phyloP scores from a whole-genome alignment of 2,888 invertebrate species.

The Isoperla grammatica region DNA sequence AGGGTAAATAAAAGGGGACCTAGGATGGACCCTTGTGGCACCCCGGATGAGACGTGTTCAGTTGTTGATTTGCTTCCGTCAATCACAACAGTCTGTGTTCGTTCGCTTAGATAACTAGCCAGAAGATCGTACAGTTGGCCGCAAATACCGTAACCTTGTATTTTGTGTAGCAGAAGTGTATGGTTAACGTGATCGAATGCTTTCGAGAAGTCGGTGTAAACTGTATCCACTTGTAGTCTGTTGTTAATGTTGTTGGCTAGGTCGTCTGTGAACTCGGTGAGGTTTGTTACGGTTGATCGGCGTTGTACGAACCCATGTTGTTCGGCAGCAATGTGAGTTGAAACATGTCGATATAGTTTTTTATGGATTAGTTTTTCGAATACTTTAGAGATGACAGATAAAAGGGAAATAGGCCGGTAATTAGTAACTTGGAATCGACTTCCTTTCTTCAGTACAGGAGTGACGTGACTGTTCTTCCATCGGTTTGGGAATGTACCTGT shows the following conservation, averaged over 20 bases:
- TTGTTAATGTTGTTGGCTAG: background rate
- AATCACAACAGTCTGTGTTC: constrained; percentile 3
- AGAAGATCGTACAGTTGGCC: background rate
- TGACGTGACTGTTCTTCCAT: background rate
- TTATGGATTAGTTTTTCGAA: background rate
- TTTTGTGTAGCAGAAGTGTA: background rate
- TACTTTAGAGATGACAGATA: background rate
- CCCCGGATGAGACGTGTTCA: background rate
- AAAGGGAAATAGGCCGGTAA: background rate
- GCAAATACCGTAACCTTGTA: background rate
- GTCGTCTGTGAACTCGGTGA: background rate
- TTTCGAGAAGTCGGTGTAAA: constrained; percentile 1
- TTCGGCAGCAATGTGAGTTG: background rate
- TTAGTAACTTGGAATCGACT: background rate
- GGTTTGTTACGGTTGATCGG: background rate
- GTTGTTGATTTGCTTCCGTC: background rate
- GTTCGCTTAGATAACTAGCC: background rate
- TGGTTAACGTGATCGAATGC: background rate
- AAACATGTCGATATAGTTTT: background rate
- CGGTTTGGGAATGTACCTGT: background rate
- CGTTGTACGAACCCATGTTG: background rate
- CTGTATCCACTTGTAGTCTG: background rate
- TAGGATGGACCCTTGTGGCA: constrained; percentile 1
- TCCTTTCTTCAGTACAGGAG: background rate
- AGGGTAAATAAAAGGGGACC: constrained; percentile 1